Base-by-base conservation (phyloP, 2,797 vertebrate species). In the Enteromius afrohamiltoni region DNA sequence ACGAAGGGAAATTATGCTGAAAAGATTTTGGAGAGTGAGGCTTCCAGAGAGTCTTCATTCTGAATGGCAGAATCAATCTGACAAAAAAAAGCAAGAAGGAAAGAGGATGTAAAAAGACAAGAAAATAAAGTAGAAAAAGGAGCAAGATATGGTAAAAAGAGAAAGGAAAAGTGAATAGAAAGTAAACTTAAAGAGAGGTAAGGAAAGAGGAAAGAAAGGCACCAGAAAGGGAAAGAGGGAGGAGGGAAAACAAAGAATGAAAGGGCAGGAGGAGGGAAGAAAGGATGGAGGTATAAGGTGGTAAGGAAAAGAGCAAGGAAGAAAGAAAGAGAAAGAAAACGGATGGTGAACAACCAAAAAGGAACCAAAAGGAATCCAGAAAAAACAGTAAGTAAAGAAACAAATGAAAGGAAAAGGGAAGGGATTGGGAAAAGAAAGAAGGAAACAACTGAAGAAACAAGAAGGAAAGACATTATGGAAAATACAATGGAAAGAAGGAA, bases 11-110 rank as follows among this genome's bases (percentile, higher is more conserved):
- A 13, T n/a, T n/a, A 69, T 26, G 21, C 55, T 13, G 6, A 14
- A 8, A 67, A 40, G 13, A 62, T 53, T 40, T 53, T 10, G 26
- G 42, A 78, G 64, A 42, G 73, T 51, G 23, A 80, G 58, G 49
- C 16, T 53, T 53, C 2, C 17, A 34, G 47, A 53, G 10, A 23
- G 8, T 40, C 68, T 42, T 53, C 7, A 55, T 31, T 45, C 7
- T 14, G 10, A 69, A 83, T 68, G 14, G 23, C 26, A 77, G 40
- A 60, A 34, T 60, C 6, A 65, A 29, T 76, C 71, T 51, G 34
- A 42, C 23, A 58, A 42, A 45, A 40, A 51, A 45, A 68, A 45
- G 40, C 5, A 21, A 83, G 49, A 82, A 17, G 62, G 55, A 45
- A 45, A 65, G n/a, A 34, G 62, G 29, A n/a, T 4, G 2, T 8